Evolutionary conservation across 2,797 vertebrate genomes (phyloP).

Genomic region (Sylvia borin): DNA sequence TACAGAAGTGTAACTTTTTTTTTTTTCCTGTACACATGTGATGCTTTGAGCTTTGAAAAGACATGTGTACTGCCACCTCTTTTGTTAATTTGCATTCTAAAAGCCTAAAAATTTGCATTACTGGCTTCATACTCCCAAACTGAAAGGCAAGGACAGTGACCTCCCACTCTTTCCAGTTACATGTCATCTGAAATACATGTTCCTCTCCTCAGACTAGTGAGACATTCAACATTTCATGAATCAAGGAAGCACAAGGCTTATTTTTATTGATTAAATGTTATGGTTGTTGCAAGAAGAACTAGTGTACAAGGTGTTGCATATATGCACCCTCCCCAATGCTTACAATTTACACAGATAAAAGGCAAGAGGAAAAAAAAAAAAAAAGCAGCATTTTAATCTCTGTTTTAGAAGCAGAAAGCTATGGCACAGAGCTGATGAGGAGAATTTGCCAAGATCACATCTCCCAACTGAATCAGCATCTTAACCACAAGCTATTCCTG

Average conservation of each 20-base stretch:
- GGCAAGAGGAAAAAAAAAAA: background rate
- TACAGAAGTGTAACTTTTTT: background rate
- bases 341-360: background rate
- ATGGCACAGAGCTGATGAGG: background rate
- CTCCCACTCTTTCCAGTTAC: background rate
- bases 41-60: conserved; percentile 40
- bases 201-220: background rate
- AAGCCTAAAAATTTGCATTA: conserved; percentile 25
- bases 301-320: background rate
- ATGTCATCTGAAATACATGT: conserved; percentile 4
- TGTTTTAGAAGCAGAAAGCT: background rate
- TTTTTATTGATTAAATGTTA: background rate
- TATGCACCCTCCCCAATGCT: background rate
- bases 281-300: background rate
- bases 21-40: background rate
- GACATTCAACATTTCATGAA: background rate
- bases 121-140: background rate
- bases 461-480: background rate
- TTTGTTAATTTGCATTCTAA: conserved; percentile 8
- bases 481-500: background rate
- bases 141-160: background rate
- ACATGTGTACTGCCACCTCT: background rate
- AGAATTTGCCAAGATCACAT: background rate
- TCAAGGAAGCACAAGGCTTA: background rate
- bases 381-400: background rate